Conservation (phyloP, 2,797 vertebrate genomes). For the Dipus sagitta region DNA sequence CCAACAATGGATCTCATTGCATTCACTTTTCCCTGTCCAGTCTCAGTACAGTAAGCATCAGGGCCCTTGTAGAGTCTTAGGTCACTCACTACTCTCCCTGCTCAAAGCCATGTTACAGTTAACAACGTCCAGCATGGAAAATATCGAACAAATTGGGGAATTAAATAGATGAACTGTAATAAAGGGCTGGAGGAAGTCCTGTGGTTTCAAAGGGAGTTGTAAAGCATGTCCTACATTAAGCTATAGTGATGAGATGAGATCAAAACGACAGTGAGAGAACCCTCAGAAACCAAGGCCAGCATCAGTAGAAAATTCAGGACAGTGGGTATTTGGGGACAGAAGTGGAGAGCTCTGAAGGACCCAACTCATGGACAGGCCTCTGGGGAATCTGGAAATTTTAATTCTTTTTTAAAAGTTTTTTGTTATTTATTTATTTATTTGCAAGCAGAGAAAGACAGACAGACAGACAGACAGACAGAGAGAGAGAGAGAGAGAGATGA, state of each 20-base stretch:
- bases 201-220: not conserved
- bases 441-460: no score
- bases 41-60: not conserved
- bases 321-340: not conserved
- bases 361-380: not conserved
- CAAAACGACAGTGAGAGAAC: not conserved
- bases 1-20: not conserved
- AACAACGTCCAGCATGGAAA: not conserved
- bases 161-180: not conserved
- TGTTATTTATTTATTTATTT: no score
- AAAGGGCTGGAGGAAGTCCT: not conserved
- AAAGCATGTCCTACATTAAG: not conserved
- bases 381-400: not conserved
- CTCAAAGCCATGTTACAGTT: not conserved
- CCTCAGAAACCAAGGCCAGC: not conserved
- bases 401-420: no score
- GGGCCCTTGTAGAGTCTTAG: constrained; percentile 1
- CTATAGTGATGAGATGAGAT: not conserved
- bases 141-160: not conserved
- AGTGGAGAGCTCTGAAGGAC: not conserved
- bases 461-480: no score
- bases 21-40: not conserved
- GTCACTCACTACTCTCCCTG: not conserved
- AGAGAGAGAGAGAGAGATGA: no score
- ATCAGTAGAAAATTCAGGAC: not conserved